Evolutionary conservation across 2,888 invertebrate genomes (phyloP).

Genomic region (Oligia fasciuncula): DNA sequence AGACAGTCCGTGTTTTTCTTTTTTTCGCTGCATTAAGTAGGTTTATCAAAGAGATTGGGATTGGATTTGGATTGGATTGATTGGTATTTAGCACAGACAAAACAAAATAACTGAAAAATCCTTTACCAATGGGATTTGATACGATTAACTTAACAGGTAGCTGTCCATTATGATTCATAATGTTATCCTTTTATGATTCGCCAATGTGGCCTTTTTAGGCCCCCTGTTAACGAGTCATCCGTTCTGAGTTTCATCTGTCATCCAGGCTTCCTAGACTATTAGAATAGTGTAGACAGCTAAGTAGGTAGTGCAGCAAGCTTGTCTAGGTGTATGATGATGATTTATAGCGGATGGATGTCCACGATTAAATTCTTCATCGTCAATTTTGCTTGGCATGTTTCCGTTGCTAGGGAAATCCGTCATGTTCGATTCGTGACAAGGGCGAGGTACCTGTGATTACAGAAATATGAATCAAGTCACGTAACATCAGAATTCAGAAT

Average conservation of each 20-base stretch:
- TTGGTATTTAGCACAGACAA: too few species aligned
- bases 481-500: constrained; percentile 49
- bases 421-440: constrained; percentile 41
- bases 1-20: too few species aligned
- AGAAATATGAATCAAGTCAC: constrained; percentile 57
- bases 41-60: too few species aligned
- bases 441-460: constrained; percentile 36
- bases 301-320: not conserved
- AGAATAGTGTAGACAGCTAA: not conserved
- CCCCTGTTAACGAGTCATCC: too few species aligned
- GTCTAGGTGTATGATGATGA: not conserved
- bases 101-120: too few species aligned
- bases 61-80: too few species aligned
- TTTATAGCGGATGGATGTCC: not conserved
- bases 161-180: too few species aligned
- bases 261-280: not conserved
- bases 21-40: too few species aligned
- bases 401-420: constrained; percentile 24
- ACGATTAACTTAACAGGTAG: too few species aligned
- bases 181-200: too few species aligned
- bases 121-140: too few species aligned
- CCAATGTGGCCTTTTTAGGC: too few species aligned
- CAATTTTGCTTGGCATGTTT: constrained; percentile 2
- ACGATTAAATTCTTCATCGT: constrained; percentile 13
- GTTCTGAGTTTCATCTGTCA: not conserved